Evolutionary conservation across 2,888 invertebrate genomes (phyloP).

Genomic region (Lasioglossum zephyrum): DNA sequence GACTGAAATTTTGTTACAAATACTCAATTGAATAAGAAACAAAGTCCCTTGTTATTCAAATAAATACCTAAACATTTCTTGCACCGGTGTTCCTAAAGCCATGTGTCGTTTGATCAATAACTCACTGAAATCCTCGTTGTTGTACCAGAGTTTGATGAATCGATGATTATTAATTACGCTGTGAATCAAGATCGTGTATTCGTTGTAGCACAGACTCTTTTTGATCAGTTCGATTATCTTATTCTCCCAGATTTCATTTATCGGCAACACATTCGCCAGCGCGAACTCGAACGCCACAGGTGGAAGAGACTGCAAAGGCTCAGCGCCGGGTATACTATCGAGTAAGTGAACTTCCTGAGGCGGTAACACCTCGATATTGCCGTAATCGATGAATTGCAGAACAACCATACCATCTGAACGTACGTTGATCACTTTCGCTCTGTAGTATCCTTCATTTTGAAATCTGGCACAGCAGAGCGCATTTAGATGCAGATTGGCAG

Average conservation of each 20-base stretch:
- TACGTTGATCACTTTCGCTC: constrained; percentile 87
- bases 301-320: constrained; percentile 83
- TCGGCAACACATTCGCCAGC: constrained; percentile 86
- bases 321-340: constrained; percentile 85
- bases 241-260: constrained; percentile 86
- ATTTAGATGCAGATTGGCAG: constrained; percentile 83
- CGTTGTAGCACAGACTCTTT: constrained; percentile 83
- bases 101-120: constrained; percentile 70
- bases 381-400: constrained; percentile 89
- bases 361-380: constrained; percentile 87
- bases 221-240: constrained; percentile 83
- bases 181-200: constrained; percentile 79
- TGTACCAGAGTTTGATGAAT: constrained; percentile 73
- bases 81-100: constrained; percentile 69
- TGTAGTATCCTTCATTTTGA: constrained; percentile 88
- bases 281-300: constrained; percentile 88
- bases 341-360: constrained; percentile 87
- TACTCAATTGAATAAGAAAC: neutral
- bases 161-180: constrained; percentile 54
- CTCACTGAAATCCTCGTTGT: constrained; percentile 73
- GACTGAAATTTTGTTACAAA: too few relatives aligned
- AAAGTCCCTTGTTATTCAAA: neutral
- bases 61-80: constrained; percentile 73
- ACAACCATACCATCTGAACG: constrained; percentile 86
- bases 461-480: constrained; percentile 89